These are phyloP conservation scores for Sciurus niger DNA, from an alignment of 2,113 vertebrate species.

Conservation along the genomic window DNA sequence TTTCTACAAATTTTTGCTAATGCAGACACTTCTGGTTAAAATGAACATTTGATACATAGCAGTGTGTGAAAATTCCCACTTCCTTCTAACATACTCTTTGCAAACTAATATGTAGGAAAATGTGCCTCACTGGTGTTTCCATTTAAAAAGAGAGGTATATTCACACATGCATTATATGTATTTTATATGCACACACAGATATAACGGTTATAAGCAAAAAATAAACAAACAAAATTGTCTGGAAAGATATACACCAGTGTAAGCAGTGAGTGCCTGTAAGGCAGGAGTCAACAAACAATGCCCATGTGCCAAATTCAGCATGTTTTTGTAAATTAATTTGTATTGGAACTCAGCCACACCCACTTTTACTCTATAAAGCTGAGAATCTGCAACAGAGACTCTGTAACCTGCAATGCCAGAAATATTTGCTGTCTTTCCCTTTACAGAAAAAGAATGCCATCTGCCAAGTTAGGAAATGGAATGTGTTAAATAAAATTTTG, in stretches of 20 bases:
- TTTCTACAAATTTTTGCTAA: slow-evolving; percentile 42
- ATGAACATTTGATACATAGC: slow-evolving; percentile 8
- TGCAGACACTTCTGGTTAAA: slow-evolving; percentile 10
- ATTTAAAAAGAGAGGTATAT: slow-evolving; percentile 22
- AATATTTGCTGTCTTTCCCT: background rate
- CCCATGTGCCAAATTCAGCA: background rate
- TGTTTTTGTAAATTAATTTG: background rate
- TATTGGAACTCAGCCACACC: background rate
- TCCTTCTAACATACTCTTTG: background rate
- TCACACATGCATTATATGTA: background rate
- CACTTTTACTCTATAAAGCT: background rate
- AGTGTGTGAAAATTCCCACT: background rate
- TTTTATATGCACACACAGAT: slow-evolving; percentile 3
- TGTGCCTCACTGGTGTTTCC: slow-evolving; percentile 14
- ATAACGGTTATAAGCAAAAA: slow-evolving; percentile 36
- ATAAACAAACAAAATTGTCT: background rate
- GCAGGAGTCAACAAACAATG: background rate
- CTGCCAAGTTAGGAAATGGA: background rate
- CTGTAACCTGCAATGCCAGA: background rate
- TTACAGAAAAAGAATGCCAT: background rate
- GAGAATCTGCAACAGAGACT: background rate
- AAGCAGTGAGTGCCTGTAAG: background rate
- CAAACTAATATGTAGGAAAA: slow-evolving; percentile 34
- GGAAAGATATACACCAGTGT: background rate
- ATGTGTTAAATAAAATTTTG: background rate